Evolutionary conservation across 1,140 invertebrate species (phyloP).

Genomic region (Tetraneura akinire): DNA sequence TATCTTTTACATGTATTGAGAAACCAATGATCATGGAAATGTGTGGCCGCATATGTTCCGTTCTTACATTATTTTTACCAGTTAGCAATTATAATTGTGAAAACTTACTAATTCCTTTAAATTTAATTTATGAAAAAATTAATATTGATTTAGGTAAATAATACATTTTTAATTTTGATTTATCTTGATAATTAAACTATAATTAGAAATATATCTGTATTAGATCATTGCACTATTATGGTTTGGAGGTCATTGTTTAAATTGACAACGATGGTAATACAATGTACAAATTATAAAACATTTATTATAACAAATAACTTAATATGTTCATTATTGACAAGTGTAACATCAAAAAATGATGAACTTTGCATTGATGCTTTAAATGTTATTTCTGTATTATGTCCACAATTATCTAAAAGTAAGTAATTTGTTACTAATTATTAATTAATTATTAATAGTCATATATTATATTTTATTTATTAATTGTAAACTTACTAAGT

Average conservation of each 20-base stretch:
- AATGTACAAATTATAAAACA: slow-evolving; percentile 1
- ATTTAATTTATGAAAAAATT: slow-evolving; percentile 1
- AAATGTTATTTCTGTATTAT: neutral
- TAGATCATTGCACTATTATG: slow-evolving; percentile 45
- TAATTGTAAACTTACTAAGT: too few species aligned
- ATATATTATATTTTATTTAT: too few species aligned
- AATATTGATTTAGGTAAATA: neutral
- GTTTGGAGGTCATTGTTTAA: slow-evolving; percentile 36
- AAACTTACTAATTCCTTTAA: slow-evolving; percentile 23
- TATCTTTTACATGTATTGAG: neutral
- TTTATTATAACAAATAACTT: slow-evolving; percentile 28
- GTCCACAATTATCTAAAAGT: slow-evolving; percentile 20
- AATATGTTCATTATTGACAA: slow-evolving; percentile 19
- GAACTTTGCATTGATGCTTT: slow-evolving; percentile 34
- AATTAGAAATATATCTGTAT: neutral
- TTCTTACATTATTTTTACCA: slow-evolving; percentile 36
- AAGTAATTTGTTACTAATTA: neutral
- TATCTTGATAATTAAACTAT: neutral
- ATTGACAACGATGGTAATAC: neutral
- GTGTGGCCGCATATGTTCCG: slow-evolving; percentile 37
- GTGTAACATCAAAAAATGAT: slow-evolving; percentile 1
- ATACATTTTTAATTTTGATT: neutral
- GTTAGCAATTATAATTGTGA: slow-evolving; percentile 37
- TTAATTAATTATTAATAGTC: too few species aligned
- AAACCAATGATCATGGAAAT: slow-evolving; percentile 15